Conservation (phyloP, 2,888 invertebrate species). For the Desoria tigrina region DNA sequence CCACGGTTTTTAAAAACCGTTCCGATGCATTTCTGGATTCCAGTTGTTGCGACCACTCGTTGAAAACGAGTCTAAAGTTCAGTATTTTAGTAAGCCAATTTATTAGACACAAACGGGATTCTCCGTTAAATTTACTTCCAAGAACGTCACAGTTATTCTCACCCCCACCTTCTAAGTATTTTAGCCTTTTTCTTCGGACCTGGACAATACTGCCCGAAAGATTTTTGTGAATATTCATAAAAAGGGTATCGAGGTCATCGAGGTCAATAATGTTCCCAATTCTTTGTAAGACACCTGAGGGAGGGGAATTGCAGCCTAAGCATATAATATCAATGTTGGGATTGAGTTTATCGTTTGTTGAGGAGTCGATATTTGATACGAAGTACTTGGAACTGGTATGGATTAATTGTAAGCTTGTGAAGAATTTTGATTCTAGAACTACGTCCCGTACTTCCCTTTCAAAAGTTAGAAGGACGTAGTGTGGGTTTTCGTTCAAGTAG, state of each 20-base stretch:
- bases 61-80: not conserved
- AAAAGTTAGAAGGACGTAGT: not conserved
- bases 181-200: not conserved
- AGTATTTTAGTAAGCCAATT: not conserved
- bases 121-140: not conserved
- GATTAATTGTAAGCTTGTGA: constrained; percentile 1
- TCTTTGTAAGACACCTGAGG: not conserved
- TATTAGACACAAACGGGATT: not conserved
- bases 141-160: not conserved
- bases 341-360: no score
- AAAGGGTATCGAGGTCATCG: not conserved
- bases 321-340: not conserved
- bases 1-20: not conserved
- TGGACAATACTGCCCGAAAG: not conserved
- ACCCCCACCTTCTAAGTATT: not conserved
- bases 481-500: not conserved
- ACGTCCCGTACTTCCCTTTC: not conserved
- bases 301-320: not conserved
- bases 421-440: not conserved
- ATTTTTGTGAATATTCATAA: not conserved
- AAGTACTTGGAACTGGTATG: constrained; percentile 8
- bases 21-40: not conserved
- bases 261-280: not conserved
- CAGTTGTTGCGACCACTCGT: not conserved
- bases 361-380: no score